Percentiles rank a stretch among this genome's conserved stretches.
These are phyloP conservation scores for Ambastaia sidthimunki DNA, from an alignment of 2,797 vertebrate species.

Conservation along the genomic window DNA sequence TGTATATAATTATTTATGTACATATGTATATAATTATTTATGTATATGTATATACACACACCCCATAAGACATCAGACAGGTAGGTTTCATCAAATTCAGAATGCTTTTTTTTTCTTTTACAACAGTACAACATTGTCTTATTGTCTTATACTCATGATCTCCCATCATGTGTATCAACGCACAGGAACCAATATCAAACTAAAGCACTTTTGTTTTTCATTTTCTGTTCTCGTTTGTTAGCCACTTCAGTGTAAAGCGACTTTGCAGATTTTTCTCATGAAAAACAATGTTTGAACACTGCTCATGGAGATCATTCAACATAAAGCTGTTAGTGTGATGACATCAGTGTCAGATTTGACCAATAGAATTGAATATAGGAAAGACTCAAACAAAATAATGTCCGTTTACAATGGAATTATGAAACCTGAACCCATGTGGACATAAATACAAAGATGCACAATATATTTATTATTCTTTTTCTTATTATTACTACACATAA, in stretches of 20 bases:
- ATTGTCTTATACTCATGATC: too few relatives aligned
- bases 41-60: too few relatives aligned
- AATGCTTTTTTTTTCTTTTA: background rate
- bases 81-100: too few relatives aligned
- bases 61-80: too few relatives aligned
- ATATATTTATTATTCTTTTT: too few relatives aligned
- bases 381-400: constrained; percentile 13
- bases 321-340: constrained; percentile 15
- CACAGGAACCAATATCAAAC: background rate
- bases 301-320: constrained; percentile 15
- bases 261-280: too few relatives aligned
- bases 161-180: background rate
- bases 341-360: background rate
- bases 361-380: background rate
- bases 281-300: constrained; percentile 34
- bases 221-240: background rate
- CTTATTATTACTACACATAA: too few relatives aligned
- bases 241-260: too few relatives aligned
- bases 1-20: too few relatives aligned
- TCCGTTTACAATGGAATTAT: constrained; percentile 32
- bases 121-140: background rate
- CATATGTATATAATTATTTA: too few relatives aligned
- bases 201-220: background rate
- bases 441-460: background rate
- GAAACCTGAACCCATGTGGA: background rate